A percentile compares a stretch with the other conserved stretches of the same genome.
phyloP scores from a whole-genome alignment of 2,113 vertebrate genomes.

The Gopherus evgoodei region DNA sequence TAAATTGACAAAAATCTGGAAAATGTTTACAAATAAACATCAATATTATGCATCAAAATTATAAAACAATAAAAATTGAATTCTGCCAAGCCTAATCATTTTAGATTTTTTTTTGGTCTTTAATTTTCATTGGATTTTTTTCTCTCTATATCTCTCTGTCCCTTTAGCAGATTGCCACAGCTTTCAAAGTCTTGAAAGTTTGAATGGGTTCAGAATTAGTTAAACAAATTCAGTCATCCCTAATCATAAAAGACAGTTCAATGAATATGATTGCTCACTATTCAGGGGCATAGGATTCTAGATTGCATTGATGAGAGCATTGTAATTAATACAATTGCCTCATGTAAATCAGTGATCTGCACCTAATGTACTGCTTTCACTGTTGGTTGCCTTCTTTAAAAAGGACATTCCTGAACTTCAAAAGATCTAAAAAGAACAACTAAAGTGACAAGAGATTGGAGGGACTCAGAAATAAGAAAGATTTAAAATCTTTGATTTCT shows the following conservation, averaged over 20 bases:
- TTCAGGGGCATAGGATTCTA: slow-evolving; percentile 13
- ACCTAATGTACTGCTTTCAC: not conserved
- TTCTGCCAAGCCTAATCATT: not conserved
- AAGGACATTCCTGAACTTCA: not conserved
- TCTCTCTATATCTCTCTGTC: not conserved
- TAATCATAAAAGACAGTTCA: slow-evolving; percentile 28
- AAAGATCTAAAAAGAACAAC: not conserved
- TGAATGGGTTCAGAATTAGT: not conserved
- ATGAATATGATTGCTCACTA: not conserved
- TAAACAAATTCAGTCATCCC: not conserved
- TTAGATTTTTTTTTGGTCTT: not conserved
- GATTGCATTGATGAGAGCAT: not conserved
- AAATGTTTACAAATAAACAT: not conserved
- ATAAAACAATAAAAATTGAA: not conserved
- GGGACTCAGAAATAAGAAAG: not conserved
- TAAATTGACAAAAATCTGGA: not conserved
- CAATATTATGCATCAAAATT: not conserved
- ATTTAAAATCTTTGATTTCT: not conserved
- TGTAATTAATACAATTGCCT: not conserved
- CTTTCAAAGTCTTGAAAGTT: not conserved
- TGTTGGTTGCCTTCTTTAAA: not conserved
- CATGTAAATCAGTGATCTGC: not conserved
- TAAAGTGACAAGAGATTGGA: not conserved
- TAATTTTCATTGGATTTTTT: not conserved
- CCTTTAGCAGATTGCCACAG: not conserved